Conservation (phyloP, 2,888 invertebrate species). For the Quadroppia sp. region DNA sequence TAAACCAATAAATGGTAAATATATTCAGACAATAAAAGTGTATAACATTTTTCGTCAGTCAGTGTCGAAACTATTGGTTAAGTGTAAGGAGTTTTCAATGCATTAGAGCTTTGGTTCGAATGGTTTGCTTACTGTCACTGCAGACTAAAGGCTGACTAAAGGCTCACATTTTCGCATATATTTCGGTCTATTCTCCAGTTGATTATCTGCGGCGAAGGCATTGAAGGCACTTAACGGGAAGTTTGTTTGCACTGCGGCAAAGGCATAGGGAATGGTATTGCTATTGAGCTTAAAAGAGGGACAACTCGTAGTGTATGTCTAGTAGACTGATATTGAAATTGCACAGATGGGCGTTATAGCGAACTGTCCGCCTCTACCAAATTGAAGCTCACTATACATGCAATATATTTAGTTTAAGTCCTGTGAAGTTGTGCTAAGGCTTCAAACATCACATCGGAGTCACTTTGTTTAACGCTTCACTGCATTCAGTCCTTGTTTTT, state of each 20-base stretch:
- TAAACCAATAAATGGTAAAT: slow-evolving; percentile 24
- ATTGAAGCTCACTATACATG: background rate
- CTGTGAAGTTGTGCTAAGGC: slow-evolving; percentile 16
- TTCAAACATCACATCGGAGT: slow-evolving; percentile 11
- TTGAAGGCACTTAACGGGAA: slow-evolving; percentile 23
- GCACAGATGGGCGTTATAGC: slow-evolving; percentile 16
- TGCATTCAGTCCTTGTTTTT: slow-evolving; percentile 21
- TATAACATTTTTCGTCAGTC: background rate
- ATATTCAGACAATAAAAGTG: slow-evolving; percentile 1
- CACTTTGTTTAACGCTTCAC: slow-evolving; percentile 5
- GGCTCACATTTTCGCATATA: background rate
- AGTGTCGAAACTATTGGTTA: background rate
- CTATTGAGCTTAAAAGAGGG: slow-evolving; percentile 22
- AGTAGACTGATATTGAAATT: slow-evolving; percentile 12
- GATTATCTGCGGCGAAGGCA: slow-evolving; percentile 21
- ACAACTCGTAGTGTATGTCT: background rate
- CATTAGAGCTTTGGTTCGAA: background rate
- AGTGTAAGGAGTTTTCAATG: background rate
- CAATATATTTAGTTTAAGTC: background rate
- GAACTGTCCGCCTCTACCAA: background rate
- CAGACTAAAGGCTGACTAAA: too few relatives aligned
- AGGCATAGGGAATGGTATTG: background rate
- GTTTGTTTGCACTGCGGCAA: slow-evolving; percentile 10
- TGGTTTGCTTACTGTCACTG: background rate
- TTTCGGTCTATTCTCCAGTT: slow-evolving; percentile 10